These are phyloP conservation scores for Galerucella nymphaeae DNA, from an alignment of 2,888 invertebrate genomes.

Conservation along the genomic window DNA sequence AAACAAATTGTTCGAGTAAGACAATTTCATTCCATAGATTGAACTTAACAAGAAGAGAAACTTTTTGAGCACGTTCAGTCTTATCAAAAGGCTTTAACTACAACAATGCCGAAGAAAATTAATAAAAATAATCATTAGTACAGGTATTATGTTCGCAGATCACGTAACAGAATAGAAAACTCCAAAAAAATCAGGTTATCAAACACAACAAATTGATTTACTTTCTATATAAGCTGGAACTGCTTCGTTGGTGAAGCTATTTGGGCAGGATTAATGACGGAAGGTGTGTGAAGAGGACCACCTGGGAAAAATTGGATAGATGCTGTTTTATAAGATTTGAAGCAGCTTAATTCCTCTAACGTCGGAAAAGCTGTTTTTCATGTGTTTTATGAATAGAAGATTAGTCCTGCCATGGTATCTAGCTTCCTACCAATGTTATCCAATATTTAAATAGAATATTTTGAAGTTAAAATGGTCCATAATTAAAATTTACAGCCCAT, in stretches of 20 bases:
- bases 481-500: no score
- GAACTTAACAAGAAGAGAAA: constrained; percentile 18
- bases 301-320: no score
- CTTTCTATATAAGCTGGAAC: neutral
- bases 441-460: no score
- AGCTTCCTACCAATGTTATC: no score
- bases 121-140: neutral
- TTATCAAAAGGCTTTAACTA: constrained; percentile 2
- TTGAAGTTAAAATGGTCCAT: no score
- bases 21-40: constrained; percentile 26
- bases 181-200: neutral
- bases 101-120: neutral
- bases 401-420: no score
- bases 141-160: neutral
- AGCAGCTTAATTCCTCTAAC: no score
- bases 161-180: neutral
- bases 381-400: no score
- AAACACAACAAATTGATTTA: neutral
- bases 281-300: no score
- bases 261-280: no score
- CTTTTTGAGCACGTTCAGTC: constrained; percentile 23
- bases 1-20: constrained; percentile 34
- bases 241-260: neutral
- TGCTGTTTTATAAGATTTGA: no score
- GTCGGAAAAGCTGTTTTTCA: no score